Evolutionary conservation across 1,140 invertebrate species (phyloP).

Genomic region (Nebria ingens): DNA sequence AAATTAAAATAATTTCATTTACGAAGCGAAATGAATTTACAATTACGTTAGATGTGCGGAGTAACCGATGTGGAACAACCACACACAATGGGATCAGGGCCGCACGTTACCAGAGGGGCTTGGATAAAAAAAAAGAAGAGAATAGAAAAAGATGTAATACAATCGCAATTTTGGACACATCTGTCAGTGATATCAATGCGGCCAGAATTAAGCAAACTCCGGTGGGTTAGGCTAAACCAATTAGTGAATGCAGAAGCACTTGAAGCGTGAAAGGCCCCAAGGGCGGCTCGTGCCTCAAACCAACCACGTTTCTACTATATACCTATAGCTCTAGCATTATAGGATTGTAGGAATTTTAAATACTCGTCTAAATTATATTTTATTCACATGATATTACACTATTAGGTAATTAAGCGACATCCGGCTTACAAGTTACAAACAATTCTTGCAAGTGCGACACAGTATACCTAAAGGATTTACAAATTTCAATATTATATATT

Average conservation of each 20-base stretch:
- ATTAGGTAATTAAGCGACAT: no score
- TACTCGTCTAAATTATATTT: no score
- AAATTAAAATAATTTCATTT: slow-evolving; percentile 10
- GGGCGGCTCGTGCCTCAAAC: slow-evolving; percentile 1
- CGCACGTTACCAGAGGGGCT: background rate
- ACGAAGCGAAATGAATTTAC: slow-evolving; percentile 2
- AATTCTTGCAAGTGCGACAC: no score
- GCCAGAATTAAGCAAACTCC: slow-evolving; percentile 30
- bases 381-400: no score
- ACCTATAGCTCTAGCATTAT: no score
- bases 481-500: no score
- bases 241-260: slow-evolving; percentile 19
- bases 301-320: no score
- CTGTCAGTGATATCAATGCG: slow-evolving; percentile 32
- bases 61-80: background rate
- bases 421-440: no score
- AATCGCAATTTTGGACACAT: slow-evolving; percentile 21
- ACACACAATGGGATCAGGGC: slow-evolving; percentile 1
- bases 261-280: background rate
- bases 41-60: background rate
- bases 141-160: slow-evolving; percentile 5
- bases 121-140: background rate
- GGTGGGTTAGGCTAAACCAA: slow-evolving; percentile 26
- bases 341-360: no score
- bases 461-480: no score